Base-by-base conservation (phyloP, 2,113 vertebrate genomes). In the Esox niger region DNA sequence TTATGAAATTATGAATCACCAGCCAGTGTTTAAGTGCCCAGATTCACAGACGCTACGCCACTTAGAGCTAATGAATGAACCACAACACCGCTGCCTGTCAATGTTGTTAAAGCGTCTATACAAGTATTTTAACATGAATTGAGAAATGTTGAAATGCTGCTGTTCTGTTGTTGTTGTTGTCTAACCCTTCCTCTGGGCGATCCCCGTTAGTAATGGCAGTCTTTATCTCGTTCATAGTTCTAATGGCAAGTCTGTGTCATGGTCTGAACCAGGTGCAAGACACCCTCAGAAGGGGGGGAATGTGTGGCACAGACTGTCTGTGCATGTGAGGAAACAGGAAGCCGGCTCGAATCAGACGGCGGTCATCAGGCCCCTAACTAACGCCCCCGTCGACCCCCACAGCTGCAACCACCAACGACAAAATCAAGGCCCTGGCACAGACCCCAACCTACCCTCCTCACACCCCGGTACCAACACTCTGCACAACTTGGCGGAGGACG, bases 231-330 rank as follows among this genome's bases (percentile, higher is more conserved):
- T 97, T 95, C 91, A 91, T 95, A 99, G 97, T 97, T 97, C 96
- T 95, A 99, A 99, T 93, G 97, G 97, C 93, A 99, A 99, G 95
- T 98, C 97, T 96, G 95, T 98, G 94, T 99, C 97, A 94, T 99
- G 97, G 97, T 98, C 95, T 96, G 96, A 98, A 95, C 95, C 96
- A 95, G 96, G 97, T 94, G 93, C 95, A 94, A 95, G 93, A 93
- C 94, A 96, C 92, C 93, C 91, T 90, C 91, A 93, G 88, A 95
- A 92, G 84, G 96, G 94, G 69, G 95, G 96, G 89, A 96, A 95
- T 87, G 94, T 91, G 86, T 99, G 96, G 96, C 96, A 98, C 91
- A 96, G 97, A 93, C 95, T 99, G 86, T 99, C 97, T 89, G 94
- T 98, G 90, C 96, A 98, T 91, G 95, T 98, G 93, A 98, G 95